Evolutionary conservation across 2,113 vertebrate genomes (phyloP).

Genomic region (Chroicocephalus ridibundus): DNA sequence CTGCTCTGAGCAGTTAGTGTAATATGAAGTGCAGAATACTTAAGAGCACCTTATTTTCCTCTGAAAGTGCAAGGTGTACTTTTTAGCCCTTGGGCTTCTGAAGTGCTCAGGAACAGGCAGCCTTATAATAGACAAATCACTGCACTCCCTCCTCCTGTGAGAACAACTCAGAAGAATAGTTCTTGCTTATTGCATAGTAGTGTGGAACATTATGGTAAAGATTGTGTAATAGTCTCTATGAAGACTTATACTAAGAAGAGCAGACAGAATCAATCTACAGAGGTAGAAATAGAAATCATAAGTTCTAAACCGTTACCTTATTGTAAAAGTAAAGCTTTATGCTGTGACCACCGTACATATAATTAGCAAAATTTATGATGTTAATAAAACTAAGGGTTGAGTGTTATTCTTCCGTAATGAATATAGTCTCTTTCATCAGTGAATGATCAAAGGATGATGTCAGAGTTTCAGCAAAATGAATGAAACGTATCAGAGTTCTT

Average conservation of each 20-base stretch:
- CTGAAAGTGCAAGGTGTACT: neutral
- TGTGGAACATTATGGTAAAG: neutral
- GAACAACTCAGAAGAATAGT: neutral
- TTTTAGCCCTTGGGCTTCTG: neutral
- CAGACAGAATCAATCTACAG: neutral
- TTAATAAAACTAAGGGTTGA: neutral
- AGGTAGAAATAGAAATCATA: neutral
- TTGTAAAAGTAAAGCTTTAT: neutral
- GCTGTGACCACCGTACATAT: neutral
- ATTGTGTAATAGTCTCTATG: neutral
- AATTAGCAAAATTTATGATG: neutral
- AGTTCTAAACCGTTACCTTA: neutral
- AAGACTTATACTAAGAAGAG: neutral
- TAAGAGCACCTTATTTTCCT: neutral
- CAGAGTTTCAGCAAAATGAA: neutral
- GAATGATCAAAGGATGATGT: neutral
- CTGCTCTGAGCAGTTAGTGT: neutral
- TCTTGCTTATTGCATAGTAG: neutral
- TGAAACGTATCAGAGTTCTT: neutral
- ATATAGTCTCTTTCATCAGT: neutral
- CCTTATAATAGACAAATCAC: neutral
- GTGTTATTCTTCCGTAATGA: neutral
- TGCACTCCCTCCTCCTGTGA: neutral
- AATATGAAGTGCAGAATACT: neutral
- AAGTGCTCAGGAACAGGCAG: neutral